These are phyloP conservation scores for Siniperca undulata DNA, from an alignment of 2,797 vertebrate genomes.

Conservation along the genomic window DNA sequence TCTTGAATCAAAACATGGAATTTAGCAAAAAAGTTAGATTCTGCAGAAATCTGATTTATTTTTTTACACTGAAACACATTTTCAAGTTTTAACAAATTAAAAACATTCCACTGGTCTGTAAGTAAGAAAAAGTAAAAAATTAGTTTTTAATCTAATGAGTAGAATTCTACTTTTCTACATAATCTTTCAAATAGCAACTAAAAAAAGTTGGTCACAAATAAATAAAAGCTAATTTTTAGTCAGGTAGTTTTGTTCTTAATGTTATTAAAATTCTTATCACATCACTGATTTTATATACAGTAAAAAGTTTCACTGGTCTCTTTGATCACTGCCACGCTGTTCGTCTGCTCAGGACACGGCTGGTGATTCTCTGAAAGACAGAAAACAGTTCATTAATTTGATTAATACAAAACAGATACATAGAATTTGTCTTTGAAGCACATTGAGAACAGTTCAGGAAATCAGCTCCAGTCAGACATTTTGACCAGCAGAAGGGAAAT, in stretches of 20 bases:
- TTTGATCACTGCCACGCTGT: constrained; percentile 69
- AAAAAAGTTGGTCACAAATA: constrained; percentile 7
- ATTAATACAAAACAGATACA: neutral
- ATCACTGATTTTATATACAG: constrained; percentile 18
- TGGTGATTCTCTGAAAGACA: constrained; percentile 79
- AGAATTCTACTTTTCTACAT: constrained; percentile 38
- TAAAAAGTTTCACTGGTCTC: neutral
- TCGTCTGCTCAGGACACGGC: constrained; percentile 67
- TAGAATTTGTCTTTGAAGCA: neutral
- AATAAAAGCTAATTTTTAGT: constrained; percentile 24
- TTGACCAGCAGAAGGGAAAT: neutral
- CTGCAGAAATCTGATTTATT: constrained; percentile 48
- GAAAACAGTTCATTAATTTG: constrained; percentile 1
- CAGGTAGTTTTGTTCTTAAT: constrained; percentile 35
- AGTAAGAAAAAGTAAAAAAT: constrained; percentile 8
- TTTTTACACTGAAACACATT: constrained; percentile 47
- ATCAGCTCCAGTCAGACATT: neutral
- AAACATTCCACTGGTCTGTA: constrained; percentile 6
- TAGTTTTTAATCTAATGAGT: neutral
- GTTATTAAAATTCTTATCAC: neutral
- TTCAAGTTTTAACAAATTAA: constrained; percentile 2
- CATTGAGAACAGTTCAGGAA: neutral
- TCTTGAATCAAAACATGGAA: neutral
- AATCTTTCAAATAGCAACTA: constrained; percentile 35
- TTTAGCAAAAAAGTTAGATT: neutral